phyloP scores from a whole-genome alignment of 35 echinoderm and acorn worm genomes.

The Ophioderma brevispina region DNA sequence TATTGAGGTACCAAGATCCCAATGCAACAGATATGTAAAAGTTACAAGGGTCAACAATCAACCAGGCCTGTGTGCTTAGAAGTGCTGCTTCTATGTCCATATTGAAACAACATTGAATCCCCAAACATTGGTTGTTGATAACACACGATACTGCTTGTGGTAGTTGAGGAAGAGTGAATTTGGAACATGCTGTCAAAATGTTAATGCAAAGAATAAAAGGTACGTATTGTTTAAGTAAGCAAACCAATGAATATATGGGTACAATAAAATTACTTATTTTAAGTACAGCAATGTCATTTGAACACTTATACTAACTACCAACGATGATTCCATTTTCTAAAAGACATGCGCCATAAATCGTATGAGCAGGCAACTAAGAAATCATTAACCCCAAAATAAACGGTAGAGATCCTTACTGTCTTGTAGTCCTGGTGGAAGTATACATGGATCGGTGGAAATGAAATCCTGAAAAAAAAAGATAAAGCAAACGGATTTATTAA shows the following conservation, averaged over 20 bases:
- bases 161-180: neutral
- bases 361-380: too few species aligned
- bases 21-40: conserved; percentile 1
- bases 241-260: neutral
- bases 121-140: conserved; percentile 12
- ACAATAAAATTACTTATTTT: neutral
- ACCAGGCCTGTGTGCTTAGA: neutral
- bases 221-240: neutral
- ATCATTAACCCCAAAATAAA: too few species aligned
- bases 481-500: too few species aligned
- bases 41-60: conserved; percentile 18
- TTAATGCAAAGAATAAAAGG: neutral
- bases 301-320: neutral
- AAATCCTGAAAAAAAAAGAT: neutral
- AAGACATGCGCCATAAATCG: neutral
- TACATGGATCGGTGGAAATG: neutral
- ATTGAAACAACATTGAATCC: conserved; percentile 23
- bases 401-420: neutral
- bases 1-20: neutral
- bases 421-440: neutral
- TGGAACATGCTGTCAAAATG: conserved; percentile 11
- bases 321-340: neutral
- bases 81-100: neutral
- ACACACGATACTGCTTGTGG: neutral
- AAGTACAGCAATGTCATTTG: neutral